Evolutionary conservation across 2,113 vertebrate genomes (phyloP).

Genomic region (Brachyhypopomus gauderio): DNA sequence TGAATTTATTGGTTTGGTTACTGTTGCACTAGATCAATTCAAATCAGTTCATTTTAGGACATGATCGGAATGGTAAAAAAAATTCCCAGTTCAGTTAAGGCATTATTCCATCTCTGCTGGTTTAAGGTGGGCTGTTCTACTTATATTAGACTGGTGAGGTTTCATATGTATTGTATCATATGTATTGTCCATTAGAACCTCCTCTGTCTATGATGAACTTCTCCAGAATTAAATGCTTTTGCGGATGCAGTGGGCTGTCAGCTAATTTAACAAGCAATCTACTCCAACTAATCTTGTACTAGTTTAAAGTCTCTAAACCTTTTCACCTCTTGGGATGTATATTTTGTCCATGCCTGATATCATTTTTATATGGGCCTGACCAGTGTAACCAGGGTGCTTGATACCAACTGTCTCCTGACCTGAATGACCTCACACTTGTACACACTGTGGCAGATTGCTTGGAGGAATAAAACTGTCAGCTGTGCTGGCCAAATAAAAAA

Average conservation of each 20-base stretch:
- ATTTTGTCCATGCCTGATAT: background rate
- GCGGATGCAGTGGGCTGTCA: background rate
- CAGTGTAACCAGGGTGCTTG: slow-evolving; percentile 60
- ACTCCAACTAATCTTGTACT: background rate
- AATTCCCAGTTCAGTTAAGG: too few relatives aligned
- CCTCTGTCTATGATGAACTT: background rate
- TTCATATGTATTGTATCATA: too few relatives aligned
- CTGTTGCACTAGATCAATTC: background rate
- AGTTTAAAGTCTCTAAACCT: background rate
- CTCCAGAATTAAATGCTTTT: background rate
- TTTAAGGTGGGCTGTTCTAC: too few relatives aligned
- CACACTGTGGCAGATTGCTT: slow-evolving; percentile 96
- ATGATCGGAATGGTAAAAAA: background rate
- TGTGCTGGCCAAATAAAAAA: slow-evolving; percentile 95
- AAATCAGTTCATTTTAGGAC: too few relatives aligned
- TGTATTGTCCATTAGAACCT: background rate
- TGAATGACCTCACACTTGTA: slow-evolving; percentile 85
- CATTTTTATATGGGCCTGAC: slow-evolving; percentile 49
- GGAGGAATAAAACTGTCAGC: slow-evolving; percentile 99
- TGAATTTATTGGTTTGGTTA: background rate
- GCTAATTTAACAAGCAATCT: background rate
- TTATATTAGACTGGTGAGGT: background rate
- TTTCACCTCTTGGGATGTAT: slow-evolving; percentile 2
- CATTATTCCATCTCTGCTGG: too few relatives aligned
- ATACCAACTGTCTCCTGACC: slow-evolving; percentile 82